Evolutionary conservation across 2,888 invertebrate genomes (phyloP), one percentile per base, ranked within the genome.

Genomic region (Hypomecis atomaria): DNA sequence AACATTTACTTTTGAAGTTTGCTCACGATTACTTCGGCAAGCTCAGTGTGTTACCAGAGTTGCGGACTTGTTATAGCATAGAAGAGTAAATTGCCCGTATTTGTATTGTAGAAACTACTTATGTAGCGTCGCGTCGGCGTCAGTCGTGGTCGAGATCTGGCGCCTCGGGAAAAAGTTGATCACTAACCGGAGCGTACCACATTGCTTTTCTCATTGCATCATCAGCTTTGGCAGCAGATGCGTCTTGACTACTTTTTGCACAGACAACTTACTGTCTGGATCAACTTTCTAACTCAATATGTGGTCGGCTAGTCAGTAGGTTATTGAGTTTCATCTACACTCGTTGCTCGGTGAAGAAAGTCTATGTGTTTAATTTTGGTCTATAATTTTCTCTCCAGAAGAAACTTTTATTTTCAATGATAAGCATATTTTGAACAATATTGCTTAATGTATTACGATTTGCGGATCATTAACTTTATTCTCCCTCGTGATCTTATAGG

Each of bases 151-250:
- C 23, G 36, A 54, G 66, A 80, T 77, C 82, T 83, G 87, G 84
- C 87, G 86, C 85, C 85, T 78, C 66, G 71, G 78, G 84, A 87
- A 89, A 88, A 88, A 89, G 85, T 86, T 82, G 85, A 71, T 74
- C 77, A 75, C 79, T 79, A 70, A 76, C 74, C 74, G 73, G 74
- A 76, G 81, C 23, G 23, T 23, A 82, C 81, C 75, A 78, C 84
- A 85, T 87, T 81, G 85, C 86, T 83, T 89, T 89, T 87, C 86
- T 79, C 88, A 80, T 88, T 88, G 82, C 85, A 74, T 87, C 87
- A 86, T 78, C 67, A 49, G 55, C 61, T 70, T 72, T 73, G 63
- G 73, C 72, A 71, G 67, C 73, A 77, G 72, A 77, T 76, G 73
- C 79, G 79, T 82, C 82, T 74, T 71, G 71, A 78, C 81, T 65